phyloP scores from a whole-genome alignment of 2,797 vertebrate species.

The Argya squamiceps region DNA sequence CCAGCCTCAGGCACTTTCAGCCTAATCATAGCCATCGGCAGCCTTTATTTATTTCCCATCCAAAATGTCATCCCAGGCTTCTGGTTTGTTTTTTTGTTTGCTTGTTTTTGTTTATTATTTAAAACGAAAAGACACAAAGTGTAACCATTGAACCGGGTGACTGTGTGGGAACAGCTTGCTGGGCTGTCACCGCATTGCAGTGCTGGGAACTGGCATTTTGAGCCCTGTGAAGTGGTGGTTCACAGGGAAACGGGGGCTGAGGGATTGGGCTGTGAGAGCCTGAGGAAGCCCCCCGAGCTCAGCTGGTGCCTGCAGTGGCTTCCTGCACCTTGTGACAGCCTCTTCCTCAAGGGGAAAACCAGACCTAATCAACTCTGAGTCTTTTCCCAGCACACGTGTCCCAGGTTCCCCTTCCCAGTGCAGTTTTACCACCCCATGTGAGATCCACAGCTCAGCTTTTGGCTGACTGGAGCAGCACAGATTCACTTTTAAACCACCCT shows the following conservation, averaged over 20 bases:
- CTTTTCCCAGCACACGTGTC: rapidly evolving
- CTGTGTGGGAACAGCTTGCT: background rate
- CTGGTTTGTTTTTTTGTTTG: conserved; percentile 19
- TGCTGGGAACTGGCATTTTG: background rate
- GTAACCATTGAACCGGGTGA: rapidly evolving
- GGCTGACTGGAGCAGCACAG: background rate
- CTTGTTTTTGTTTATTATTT: conserved; percentile 12
- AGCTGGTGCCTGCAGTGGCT: background rate
- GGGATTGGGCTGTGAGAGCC: background rate
- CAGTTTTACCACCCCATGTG: rapidly evolving
- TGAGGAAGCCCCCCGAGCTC: background rate
- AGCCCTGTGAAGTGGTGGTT: background rate
- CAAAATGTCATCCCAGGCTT: conserved; percentile 8
- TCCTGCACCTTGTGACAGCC: background rate
- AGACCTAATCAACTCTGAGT: background rate
- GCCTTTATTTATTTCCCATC: conserved; percentile 24
- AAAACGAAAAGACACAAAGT: background rate
- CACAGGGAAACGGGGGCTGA: rapidly evolving
- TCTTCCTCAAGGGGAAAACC: background rate
- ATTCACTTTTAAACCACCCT: background rate
- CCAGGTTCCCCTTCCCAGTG: rapidly evolving
- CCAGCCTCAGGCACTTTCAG: conserved; percentile 27
- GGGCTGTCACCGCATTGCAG: background rate
- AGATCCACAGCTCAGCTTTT: rapidly evolving
- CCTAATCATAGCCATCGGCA: conserved; percentile 29